These are phyloP conservation scores for Aldrovandia affinis DNA, from an alignment of 2,797 vertebrate genomes.

Conservation along the genomic window DNA sequence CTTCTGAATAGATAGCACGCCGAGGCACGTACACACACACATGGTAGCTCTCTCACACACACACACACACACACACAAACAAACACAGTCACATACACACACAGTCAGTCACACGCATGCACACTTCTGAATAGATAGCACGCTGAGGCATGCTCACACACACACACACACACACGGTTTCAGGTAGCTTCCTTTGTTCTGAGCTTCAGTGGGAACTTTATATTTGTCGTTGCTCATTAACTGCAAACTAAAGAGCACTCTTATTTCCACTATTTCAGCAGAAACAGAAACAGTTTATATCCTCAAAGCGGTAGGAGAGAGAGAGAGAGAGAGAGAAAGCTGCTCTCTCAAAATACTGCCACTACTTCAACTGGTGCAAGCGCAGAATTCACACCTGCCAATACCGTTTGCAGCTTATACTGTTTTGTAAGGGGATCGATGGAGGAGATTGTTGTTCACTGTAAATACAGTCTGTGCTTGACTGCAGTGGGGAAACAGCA, in stretches of 20 bases:
- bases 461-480: no score
- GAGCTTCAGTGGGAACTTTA: not conserved
- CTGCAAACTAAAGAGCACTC: constrained; percentile 62
- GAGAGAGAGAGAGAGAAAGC: not conserved
- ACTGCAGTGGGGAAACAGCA: no score
- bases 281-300: constrained; percentile 33
- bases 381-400: not conserved
- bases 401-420: not conserved
- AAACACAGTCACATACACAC: no score
- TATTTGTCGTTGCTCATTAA: constrained; percentile 38
- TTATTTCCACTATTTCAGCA: constrained; percentile 61
- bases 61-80: no score
- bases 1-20: no score
- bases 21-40: no score
- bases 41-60: no score
- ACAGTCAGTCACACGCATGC: not conserved
- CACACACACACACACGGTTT: no score
- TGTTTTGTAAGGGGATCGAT: no score
- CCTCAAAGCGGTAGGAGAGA: not conserved
- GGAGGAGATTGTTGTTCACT: no score
- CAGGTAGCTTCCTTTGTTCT: not conserved
- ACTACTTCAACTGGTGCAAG: not conserved
- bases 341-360: not conserved
- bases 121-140: not conserved
- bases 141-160: not conserved